phyloP scores from a whole-genome alignment of 2,888 invertebrate genomes.

The Euplexia lucipara region DNA sequence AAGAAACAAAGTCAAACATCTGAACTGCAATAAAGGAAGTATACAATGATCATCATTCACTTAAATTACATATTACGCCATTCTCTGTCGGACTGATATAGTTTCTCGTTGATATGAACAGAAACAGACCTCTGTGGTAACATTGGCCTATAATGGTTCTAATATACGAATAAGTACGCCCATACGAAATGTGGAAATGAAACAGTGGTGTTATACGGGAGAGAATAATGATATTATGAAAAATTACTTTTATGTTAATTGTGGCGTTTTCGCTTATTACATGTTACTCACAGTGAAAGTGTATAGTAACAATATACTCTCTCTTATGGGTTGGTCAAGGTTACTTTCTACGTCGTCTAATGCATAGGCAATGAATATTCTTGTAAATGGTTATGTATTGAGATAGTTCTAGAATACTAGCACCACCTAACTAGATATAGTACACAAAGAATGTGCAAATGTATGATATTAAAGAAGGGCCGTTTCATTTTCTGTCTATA shows the following conservation, averaged over 20 bases:
- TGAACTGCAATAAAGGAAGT: slow-evolving; percentile 70
- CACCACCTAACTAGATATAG: no score
- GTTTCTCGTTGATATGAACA: slow-evolving; percentile 54
- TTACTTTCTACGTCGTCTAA: slow-evolving; percentile 5
- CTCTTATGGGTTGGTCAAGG: not conserved
- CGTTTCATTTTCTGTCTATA: no score
- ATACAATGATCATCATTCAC: slow-evolving; percentile 77
- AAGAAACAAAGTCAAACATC: slow-evolving; percentile 51
- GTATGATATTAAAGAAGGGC: no score
- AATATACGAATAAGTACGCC: slow-evolving; percentile 52
- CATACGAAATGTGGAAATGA: slow-evolving; percentile 42
- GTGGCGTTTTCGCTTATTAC: slow-evolving; percentile 29
- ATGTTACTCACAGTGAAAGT: slow-evolving; percentile 4
- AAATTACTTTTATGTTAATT: slow-evolving; percentile 55
- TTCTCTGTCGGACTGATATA: slow-evolving; percentile 57
- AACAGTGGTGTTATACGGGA: slow-evolving; percentile 18
- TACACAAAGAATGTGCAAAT: no score
- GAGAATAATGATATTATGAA: slow-evolving; percentile 49
- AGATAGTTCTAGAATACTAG: not conserved
- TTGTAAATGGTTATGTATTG: not conserved
- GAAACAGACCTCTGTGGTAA: slow-evolving; percentile 35
- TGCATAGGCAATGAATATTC: not conserved
- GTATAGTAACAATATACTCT: slow-evolving; percentile 4
- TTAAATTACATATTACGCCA: slow-evolving; percentile 71
- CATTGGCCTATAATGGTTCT: slow-evolving; percentile 42